Base-by-base conservation (phyloP, 2,888 invertebrate genomes). In the Abrostola triplasia region DNA sequence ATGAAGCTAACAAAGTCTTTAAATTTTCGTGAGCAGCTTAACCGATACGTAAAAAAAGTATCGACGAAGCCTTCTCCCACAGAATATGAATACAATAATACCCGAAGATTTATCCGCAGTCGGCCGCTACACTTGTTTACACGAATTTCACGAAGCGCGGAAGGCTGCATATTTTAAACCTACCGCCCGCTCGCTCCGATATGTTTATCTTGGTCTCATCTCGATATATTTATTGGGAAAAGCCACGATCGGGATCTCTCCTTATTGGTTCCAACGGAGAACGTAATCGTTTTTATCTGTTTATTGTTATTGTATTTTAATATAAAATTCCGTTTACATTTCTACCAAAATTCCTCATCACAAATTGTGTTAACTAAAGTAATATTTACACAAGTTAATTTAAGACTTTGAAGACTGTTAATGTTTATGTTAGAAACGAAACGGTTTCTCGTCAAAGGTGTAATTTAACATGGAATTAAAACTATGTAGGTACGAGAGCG, bases 151-250 rank as follows among this genome's bases (percentile, higher is more conserved):
- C 87, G 88, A 88, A 88, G 87, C 89, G 85, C 84, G 87, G 87
- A 88, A 89, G 87, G 86, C 88, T 90, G 90, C 91, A 92, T 92
- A 92, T 92, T 92, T 93, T 91, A 92, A 92, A 90, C 86, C 88
- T 83, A 87, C 87, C 84, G 82, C 79, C 80, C 87, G 85, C 82
- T 85, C 86, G 85, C 81, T 85, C 77, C 88, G 88, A 90, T 90
- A 89, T 93, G 88, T 93, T 93, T 92, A 92, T 92, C 90, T 92
- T 92, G 85, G 89, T 89, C 89, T 92, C 91, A 90, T 92, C 88
- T 90, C 90, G 90, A 92, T 90, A 90, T 92, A 92, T 92, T 92
- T 92, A 91, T 92, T 90, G 90, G 88, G 85, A 88, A 86, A 89
- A 87, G 87, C 89, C 88, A 84, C 88, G 87, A 87, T 86, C 87